Conservation (phyloP, 2,888 invertebrate genomes). For the Dynastes maya region DNA sequence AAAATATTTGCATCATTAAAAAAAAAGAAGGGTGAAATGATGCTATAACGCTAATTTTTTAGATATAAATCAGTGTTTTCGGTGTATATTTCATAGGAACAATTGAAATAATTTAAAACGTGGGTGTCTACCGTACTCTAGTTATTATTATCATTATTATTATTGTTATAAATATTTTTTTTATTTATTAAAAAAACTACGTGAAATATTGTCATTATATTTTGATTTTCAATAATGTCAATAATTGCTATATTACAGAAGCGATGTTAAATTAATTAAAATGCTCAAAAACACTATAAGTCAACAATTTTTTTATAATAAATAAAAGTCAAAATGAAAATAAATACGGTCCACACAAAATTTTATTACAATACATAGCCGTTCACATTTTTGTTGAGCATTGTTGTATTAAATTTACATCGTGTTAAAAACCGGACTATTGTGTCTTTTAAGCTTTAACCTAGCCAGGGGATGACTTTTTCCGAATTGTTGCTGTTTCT, state of each 20-base stretch:
- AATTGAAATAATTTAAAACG: too few species aligned
- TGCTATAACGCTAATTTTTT: too few species aligned
- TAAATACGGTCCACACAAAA: constrained; percentile 51
- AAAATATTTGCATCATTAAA: background rate
- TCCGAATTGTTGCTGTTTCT: constrained; percentile 90
- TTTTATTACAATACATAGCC: constrained; percentile 48
- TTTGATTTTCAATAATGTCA: constrained; percentile 22
- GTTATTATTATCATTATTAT: too few species aligned
- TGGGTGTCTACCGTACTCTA: too few species aligned
- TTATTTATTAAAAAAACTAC: background rate
- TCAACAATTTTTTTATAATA: constrained; percentile 6
- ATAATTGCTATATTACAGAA: constrained; percentile 10
- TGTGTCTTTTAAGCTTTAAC: constrained; percentile 85
- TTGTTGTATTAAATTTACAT: constrained; percentile 76
- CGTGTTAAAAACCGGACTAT: constrained; percentile 91
- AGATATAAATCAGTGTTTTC: too few species aligned
- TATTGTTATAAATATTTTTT: too few species aligned
- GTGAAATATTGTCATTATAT: constrained; percentile 22
- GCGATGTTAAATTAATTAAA: background rate
- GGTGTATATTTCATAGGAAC: too few species aligned
- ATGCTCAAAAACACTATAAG: background rate
- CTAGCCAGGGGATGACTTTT: constrained; percentile 93
- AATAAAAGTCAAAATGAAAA: constrained; percentile 12
- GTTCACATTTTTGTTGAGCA: constrained; percentile 39
- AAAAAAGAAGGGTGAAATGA: too few species aligned